phyloP scores from a whole-genome alignment of 2,888 invertebrate species.

The Trichogramma dendrolimi region DNA sequence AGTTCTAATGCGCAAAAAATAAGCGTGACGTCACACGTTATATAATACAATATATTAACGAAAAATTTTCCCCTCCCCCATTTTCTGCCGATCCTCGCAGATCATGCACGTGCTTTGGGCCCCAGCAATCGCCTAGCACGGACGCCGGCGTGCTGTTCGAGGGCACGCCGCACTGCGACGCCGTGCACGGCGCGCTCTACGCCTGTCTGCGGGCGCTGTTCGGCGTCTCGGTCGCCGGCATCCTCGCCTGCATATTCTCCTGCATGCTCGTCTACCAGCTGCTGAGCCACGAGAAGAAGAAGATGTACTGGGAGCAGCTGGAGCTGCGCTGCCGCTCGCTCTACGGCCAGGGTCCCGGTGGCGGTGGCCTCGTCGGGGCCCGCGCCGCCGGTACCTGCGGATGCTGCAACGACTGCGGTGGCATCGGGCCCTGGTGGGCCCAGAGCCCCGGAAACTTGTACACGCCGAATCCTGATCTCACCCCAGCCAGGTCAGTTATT shows the following conservation, averaged over 20 bases:
- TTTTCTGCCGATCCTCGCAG: constrained; percentile 35
- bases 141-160: constrained; percentile 68
- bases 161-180: constrained; percentile 81
- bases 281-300: constrained; percentile 85
- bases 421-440: constrained; percentile 56
- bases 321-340: constrained; percentile 76
- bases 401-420: constrained; percentile 70
- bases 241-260: constrained; percentile 85
- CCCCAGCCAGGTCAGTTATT: constrained; percentile 45
- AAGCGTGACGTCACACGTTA: not conserved
- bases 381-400: constrained; percentile 56
- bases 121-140: constrained; percentile 41
- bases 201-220: constrained; percentile 84
- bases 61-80: not conserved
- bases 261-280: constrained; percentile 90
- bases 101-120: constrained; percentile 54
- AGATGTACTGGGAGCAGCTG: constrained; percentile 92
- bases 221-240: constrained; percentile 86
- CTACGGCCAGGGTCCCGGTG: constrained; percentile 60
- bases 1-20: no score
- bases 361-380: constrained; percentile 50
- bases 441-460: constrained; percentile 71
- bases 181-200: constrained; percentile 85
- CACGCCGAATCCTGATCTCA: constrained; percentile 73
- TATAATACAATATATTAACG: not conserved